Evolutionary conservation across 1,140 invertebrate genomes (phyloP).

Genomic region (Drosophila nigromelanica): DNA sequence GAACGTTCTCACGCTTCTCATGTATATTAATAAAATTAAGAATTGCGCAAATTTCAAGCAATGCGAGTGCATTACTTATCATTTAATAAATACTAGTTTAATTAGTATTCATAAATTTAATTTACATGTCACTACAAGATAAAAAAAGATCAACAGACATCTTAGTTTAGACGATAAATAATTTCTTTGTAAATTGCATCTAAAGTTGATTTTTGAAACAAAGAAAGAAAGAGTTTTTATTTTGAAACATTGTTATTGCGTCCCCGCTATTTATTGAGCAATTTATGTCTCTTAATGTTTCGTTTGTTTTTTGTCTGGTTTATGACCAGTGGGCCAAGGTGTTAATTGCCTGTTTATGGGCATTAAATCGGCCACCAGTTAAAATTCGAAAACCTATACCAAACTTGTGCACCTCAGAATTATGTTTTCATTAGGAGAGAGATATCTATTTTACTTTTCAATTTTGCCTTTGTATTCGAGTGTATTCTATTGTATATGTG

Average conservation of each 20-base stretch:
- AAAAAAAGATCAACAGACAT: too few species aligned
- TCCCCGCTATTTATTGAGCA: constrained; percentile 26
- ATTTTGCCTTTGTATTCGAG: constrained; percentile 17
- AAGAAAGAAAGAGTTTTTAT: neutral
- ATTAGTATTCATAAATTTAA: too few species aligned
- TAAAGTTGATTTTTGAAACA: neutral
- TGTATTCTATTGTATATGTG: constrained; percentile 3
- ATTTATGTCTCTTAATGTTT: constrained; percentile 10
- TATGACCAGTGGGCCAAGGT: constrained; percentile 68
- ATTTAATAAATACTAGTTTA: too few species aligned
- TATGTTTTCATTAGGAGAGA: constrained; percentile 69
- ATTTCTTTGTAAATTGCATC: too few species aligned
- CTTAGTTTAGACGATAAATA: too few species aligned
- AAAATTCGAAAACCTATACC: constrained; percentile 44
- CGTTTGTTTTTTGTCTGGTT: constrained; percentile 46
- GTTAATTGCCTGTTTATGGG: constrained; percentile 71
- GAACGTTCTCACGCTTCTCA: constrained; percentile 38
- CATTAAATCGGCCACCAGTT: constrained; percentile 78
- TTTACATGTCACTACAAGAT: too few species aligned
- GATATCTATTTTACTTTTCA: constrained; percentile 20
- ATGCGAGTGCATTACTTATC: too few species aligned
- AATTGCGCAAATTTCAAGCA: too few species aligned
- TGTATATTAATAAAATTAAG: neutral
- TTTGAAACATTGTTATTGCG: constrained; percentile 2
- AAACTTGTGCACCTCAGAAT: constrained; percentile 34